phyloP scores from a whole-genome alignment of 2,888 invertebrate genomes.

The Coleophora flavipennella region DNA sequence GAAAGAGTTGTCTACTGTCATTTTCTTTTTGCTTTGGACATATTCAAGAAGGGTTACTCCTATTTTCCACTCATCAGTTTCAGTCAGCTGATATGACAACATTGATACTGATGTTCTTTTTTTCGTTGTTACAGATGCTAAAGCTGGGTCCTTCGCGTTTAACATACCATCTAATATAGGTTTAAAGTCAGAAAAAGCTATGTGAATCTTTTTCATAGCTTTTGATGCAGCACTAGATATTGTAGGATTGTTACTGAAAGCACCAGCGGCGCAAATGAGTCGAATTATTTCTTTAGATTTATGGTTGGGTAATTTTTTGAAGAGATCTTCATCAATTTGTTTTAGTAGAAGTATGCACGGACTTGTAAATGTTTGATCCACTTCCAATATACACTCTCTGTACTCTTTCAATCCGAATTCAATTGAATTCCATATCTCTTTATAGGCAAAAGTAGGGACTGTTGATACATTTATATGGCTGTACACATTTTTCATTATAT shows the following conservation, averaged over 20 bases:
- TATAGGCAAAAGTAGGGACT: constrained; percentile 44
- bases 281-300: constrained; percentile 63
- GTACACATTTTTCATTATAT: constrained; percentile 67
- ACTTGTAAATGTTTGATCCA: constrained; percentile 40
- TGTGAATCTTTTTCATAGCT: constrained; percentile 76
- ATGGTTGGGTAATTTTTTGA: constrained; percentile 56
- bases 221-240: constrained; percentile 75
- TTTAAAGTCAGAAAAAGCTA: constrained; percentile 75
- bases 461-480: constrained; percentile 69
- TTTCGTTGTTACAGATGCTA: constrained; percentile 47
- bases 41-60: constrained; percentile 87
- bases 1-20: constrained; percentile 76
- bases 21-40: constrained; percentile 87
- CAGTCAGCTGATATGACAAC: constrained; percentile 74
- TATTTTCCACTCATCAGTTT: constrained; percentile 81
- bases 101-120: constrained; percentile 54
- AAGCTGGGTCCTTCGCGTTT: constrained; percentile 52
- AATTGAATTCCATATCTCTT: constrained; percentile 73
- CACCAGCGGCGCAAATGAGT: constrained; percentile 68
- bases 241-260: constrained; percentile 72
- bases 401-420: constrained; percentile 67
- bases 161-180: constrained; percentile 75
- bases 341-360: constrained; percentile 69
- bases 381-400: constrained; percentile 52
- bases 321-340: constrained; percentile 70